Evolutionary conservation across 2,888 invertebrate species (phyloP).

Genomic region (Phoronis australis): DNA sequence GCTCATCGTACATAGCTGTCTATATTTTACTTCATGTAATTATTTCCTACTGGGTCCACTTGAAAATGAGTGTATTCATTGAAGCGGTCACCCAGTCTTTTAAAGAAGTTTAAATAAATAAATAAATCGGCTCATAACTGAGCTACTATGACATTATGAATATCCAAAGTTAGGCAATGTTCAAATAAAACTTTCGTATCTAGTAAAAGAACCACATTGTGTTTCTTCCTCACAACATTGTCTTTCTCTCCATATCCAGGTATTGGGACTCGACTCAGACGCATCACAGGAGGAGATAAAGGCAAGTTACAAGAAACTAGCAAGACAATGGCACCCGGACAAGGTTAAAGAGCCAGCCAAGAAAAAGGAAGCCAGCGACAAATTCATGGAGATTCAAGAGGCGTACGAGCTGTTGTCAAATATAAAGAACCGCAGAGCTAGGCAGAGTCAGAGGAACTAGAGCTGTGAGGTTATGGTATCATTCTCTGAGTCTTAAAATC

Average conservation of each 20-base stretch:
- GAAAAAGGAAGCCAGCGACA: constrained; percentile 70
- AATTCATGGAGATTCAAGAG: constrained; percentile 87
- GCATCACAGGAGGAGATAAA: constrained; percentile 83
- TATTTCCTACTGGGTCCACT: too few relatives aligned
- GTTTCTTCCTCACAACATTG: neutral
- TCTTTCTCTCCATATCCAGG: constrained; percentile 53
- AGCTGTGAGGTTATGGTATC: neutral
- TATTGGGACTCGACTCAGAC: constrained; percentile 70
- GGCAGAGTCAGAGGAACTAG: constrained; percentile 11
- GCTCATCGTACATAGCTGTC: too few relatives aligned
- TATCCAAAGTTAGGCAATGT: too few relatives aligned
- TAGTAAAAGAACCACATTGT: neutral
- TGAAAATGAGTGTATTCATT: too few relatives aligned
- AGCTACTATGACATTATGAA: too few relatives aligned
- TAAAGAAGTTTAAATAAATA: too few relatives aligned
- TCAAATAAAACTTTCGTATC: too few relatives aligned
- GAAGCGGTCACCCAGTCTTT: too few relatives aligned
- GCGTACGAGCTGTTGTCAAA: constrained; percentile 74
- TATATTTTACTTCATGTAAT: too few relatives aligned
- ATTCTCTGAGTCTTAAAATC: neutral
- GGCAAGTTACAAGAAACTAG: constrained; percentile 71
- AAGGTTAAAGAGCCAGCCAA: constrained; percentile 70
- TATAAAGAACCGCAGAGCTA: constrained; percentile 19
- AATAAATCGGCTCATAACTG: too few relatives aligned
- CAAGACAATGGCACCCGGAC: constrained; percentile 85